Evolutionary conservation across 2,888 invertebrate genomes (phyloP).

Genomic region (Ophioninae sp.): DNA sequence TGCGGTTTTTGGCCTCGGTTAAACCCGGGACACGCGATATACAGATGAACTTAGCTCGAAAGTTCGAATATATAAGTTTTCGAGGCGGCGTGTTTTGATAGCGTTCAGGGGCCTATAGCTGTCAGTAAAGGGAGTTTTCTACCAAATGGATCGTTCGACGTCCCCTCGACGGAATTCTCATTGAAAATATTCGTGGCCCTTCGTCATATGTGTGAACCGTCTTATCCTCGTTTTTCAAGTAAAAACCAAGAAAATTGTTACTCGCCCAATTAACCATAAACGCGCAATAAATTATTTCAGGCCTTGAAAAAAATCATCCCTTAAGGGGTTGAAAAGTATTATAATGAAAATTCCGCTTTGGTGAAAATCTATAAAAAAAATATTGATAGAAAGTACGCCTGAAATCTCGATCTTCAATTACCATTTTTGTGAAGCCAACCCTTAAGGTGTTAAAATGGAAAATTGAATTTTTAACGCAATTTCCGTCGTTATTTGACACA

Average conservation of each 20-base stretch:
- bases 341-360: too few relatives aligned
- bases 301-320: too few relatives aligned
- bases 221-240: background rate
- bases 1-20: slow-evolving; percentile 69
- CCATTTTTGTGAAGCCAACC: too few relatives aligned
- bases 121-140: slow-evolving; percentile 77
- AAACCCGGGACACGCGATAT: slow-evolving; percentile 61
- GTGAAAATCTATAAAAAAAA: too few relatives aligned
- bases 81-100: slow-evolving; percentile 78
- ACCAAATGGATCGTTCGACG: slow-evolving; percentile 78
- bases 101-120: slow-evolving; percentile 73
- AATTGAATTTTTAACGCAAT: too few relatives aligned
- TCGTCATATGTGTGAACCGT: slow-evolving; percentile 65
- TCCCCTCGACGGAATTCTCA: slow-evolving; percentile 68
- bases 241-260: background rate
- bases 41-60: slow-evolving; percentile 43
- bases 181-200: slow-evolving; percentile 66
- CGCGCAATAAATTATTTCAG: too few relatives aligned
- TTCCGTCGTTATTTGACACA: too few relatives aligned
- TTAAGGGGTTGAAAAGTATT: too few relatives aligned
- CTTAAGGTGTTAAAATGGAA: too few relatives aligned
- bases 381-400: too few relatives aligned
- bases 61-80: slow-evolving; percentile 78
- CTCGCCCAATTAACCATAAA: background rate
- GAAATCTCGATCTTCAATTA: too few relatives aligned